Conservation (phyloP, 2,113 vertebrate genomes). For the Xenus cinereus region DNA sequence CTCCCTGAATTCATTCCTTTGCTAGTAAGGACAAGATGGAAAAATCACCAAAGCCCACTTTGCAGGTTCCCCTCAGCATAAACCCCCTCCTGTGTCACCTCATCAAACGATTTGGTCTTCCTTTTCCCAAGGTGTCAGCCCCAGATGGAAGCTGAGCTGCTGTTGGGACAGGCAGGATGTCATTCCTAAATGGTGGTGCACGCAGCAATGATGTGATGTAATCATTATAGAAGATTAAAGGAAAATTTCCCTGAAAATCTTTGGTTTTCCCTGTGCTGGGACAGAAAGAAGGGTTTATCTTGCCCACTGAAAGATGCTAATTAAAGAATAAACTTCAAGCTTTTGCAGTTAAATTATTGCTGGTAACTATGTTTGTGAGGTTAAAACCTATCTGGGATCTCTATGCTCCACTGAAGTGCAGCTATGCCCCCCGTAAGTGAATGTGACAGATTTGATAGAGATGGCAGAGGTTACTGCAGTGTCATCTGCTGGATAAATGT, state of each 20-base stretch:
- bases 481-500: background rate
- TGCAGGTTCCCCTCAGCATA: background rate
- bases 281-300: background rate
- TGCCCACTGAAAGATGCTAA: background rate
- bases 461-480: background rate
- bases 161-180: background rate
- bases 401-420: background rate
- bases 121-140: background rate
- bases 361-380: background rate
- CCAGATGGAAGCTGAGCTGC: background rate
- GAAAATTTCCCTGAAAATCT: background rate
- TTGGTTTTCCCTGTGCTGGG: background rate
- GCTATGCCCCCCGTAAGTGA: background rate
- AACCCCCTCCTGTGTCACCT: background rate
- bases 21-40: background rate
- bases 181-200: background rate
- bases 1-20: background rate
- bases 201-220: background rate
- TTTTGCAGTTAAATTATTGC: background rate
- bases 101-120: background rate
- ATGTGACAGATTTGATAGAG: background rate
- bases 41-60: background rate
- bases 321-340: background rate
- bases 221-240: background rate
- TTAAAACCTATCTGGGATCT: background rate